Conservation (phyloP, 2,888 invertebrate genomes). For the Acleris laterana region DNA sequence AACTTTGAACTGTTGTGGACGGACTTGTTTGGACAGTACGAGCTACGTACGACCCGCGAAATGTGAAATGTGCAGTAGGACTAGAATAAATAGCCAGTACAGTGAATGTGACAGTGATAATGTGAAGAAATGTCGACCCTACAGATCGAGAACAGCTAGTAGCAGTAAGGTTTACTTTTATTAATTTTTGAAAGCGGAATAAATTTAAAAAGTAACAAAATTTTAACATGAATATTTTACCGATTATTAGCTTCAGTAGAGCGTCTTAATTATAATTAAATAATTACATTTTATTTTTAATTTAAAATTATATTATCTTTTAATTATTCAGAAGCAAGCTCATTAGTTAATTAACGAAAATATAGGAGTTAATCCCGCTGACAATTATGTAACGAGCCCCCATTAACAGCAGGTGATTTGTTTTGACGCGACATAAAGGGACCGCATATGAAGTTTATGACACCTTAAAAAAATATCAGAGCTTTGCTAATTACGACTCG, state of each 20-base stretch:
- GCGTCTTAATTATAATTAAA: no score
- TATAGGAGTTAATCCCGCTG: constrained; percentile 8
- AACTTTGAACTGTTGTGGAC: constrained; percentile 59
- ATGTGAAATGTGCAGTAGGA: constrained; percentile 76
- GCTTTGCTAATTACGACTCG: constrained; percentile 42
- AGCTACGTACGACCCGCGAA: constrained; percentile 54
- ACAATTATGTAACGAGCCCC: constrained; percentile 15
- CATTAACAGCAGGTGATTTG: constrained; percentile 27
- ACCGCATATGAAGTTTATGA: background rate
- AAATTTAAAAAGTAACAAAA: background rate
- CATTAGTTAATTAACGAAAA: constrained; percentile 23
- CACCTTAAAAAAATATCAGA: background rate
- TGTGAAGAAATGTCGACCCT: constrained; percentile 68
- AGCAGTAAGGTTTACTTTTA: constrained; percentile 71
- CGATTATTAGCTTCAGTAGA: no score
- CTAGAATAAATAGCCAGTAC: constrained; percentile 72
- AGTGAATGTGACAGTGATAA: constrained; percentile 81
- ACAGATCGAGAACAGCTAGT: constrained; percentile 69
- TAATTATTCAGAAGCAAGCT: constrained; percentile 7
- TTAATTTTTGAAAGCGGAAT: background rate
- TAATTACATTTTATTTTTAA: background rate
- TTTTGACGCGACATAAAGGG: constrained; percentile 1
- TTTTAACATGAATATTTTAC: no score
- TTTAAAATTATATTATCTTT: background rate
- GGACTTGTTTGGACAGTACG: constrained; percentile 39